Conservation (phyloP, 1,140 invertebrate genomes). For the Diuraphis noxia region DNA sequence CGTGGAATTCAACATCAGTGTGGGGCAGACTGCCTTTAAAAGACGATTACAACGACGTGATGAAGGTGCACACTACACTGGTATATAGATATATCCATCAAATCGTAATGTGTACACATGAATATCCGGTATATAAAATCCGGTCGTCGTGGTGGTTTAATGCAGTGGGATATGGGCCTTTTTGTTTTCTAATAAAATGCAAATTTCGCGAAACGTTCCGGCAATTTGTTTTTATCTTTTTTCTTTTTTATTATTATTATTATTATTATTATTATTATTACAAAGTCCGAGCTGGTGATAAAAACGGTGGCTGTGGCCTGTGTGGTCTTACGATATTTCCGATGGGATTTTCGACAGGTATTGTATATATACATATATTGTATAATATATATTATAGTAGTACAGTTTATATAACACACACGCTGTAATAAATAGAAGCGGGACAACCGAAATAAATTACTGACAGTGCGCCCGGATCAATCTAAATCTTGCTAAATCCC, state of each 20-base stretch:
- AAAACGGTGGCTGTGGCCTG: background rate
- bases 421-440: slow-evolving; percentile 37
- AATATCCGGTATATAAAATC: background rate
- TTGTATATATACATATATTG: background rate
- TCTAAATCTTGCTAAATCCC: slow-evolving; percentile 49
- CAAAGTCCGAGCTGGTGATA: background rate
- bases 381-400: background rate
- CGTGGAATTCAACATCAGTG: background rate
- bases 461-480: slow-evolving; percentile 36
- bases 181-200: slow-evolving; percentile 48
- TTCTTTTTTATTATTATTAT: no score
- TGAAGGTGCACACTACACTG: background rate
- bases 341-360: slow-evolving; percentile 5
- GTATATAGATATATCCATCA: background rate
- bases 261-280: slow-evolving; percentile 14
- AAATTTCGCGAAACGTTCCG: background rate
- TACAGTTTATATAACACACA: background rate
- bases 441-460: slow-evolving; percentile 51
- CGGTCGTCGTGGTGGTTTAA: background rate
- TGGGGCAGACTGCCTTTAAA: background rate
- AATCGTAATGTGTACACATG: background rate
- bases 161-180: background rate
- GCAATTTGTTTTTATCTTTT: slow-evolving; percentile 14
- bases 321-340: slow-evolving; percentile 18
- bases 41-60: background rate